These are phyloP conservation scores for Glossophaga mutica DNA, from an alignment of 2,797 vertebrate species.

Conservation along the genomic window DNA sequence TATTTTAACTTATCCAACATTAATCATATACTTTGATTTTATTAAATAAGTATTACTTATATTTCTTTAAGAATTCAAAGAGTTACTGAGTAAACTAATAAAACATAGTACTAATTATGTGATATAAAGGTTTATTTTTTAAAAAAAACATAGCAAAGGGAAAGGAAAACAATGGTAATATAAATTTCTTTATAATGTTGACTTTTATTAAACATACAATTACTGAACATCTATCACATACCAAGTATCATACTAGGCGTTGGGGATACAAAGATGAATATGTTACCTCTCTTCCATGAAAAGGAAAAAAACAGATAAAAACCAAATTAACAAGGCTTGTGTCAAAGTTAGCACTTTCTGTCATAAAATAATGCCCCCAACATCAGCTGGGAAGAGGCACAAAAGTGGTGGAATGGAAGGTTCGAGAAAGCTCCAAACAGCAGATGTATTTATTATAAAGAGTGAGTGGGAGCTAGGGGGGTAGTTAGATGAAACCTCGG, in stretches of 20 bases:
- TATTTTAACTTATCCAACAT: background rate
- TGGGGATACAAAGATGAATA: background rate
- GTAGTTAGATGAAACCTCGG: background rate
- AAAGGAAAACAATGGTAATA: background rate
- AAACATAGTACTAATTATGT: background rate
- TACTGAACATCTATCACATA: background rate
- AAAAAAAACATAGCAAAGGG: background rate
- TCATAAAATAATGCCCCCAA: fast-evolving
- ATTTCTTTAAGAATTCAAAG: background rate
- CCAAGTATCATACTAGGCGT: background rate
- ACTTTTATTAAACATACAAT: background rate
- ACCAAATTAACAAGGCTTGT: background rate
- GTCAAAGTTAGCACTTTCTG: background rate
- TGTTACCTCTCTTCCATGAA: background rate
- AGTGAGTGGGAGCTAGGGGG: too few species aligned
- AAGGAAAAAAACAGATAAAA: background rate
- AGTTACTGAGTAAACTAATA: background rate
- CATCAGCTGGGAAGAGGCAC: background rate
- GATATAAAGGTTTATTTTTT: background rate
- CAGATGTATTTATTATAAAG: background rate
- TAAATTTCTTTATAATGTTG: background rate
- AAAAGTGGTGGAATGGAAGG: fast-evolving
- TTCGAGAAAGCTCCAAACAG: background rate
- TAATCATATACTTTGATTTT: background rate
- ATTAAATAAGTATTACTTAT: background rate